Conservation (phyloP, 1,140 invertebrate genomes). For the Drosophila santomea region DNA sequence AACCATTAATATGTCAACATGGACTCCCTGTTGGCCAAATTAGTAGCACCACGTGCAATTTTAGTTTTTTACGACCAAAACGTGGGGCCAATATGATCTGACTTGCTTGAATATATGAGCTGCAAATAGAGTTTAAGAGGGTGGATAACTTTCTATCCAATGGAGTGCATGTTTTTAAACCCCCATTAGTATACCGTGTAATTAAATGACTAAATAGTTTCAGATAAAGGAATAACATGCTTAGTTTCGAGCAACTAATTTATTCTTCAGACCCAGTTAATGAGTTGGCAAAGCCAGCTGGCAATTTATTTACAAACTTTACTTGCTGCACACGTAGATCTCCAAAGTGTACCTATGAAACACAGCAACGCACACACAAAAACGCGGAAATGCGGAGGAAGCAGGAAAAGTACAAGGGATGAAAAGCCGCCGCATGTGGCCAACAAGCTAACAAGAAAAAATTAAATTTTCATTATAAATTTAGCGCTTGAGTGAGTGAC, state of each 20-base stretch:
- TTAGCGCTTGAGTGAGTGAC: conserved; percentile 55
- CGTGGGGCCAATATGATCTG: conserved; percentile 41
- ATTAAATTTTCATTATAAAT: conserved; percentile 77
- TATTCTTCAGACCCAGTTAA: conserved; percentile 27
- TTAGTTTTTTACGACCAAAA: conserved; percentile 45
- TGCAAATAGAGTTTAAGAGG: background rate
- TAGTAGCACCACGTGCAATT: conserved; percentile 52
- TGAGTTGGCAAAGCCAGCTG: conserved; percentile 28
- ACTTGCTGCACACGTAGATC: conserved; percentile 21
- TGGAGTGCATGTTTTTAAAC: background rate
- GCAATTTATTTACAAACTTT: conserved; percentile 45
- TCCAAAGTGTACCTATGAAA: conserved; percentile 43
- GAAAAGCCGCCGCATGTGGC: conserved; percentile 26
- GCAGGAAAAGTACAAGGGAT: background rate
- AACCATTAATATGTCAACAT: conserved; percentile 26
- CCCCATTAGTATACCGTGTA: too few species aligned
- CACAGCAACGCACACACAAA: conserved; percentile 9
- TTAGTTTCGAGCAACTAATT: conserved; percentile 20
- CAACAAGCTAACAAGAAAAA: conserved; percentile 50
- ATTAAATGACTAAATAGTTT: too few species aligned
- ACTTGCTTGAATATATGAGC: conserved; percentile 31
- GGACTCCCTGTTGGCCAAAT: conserved; percentile 33
- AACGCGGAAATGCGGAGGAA: background rate
- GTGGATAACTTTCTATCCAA: background rate
- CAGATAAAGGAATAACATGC: background rate